Evolutionary conservation across 2,113 vertebrate species (phyloP), one percentile per base, ranked within the genome.

Genomic region (Alligator sinensis): DNA sequence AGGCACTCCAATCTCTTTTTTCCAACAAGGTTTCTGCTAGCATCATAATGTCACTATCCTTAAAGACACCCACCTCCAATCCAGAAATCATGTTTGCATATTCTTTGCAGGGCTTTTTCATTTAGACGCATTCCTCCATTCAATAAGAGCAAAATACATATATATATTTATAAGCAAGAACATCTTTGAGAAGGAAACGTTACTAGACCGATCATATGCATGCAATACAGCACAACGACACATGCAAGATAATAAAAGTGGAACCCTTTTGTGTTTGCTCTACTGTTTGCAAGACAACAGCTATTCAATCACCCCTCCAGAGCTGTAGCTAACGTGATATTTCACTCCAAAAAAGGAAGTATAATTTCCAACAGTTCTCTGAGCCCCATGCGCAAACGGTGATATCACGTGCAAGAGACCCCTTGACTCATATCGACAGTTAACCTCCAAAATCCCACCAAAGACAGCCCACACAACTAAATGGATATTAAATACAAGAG

Each of bases 121-220:
- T 70, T n/a, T 14, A 2, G 24, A 10, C 10, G 19, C 16, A 6
- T 9, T 47, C 18, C 28, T 70, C 34, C 21, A 10, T 21, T 5
- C 66, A 34, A 6, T 70, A 30, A 34, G 12, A 70, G 54, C 54
- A 9, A 47, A 24, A 11, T 0, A 1, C 66, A 19, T 1, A 11
- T 7, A 3, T 9, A 5, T 1, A 9, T 22, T 27, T 25, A 14
- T 11, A 11, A 25, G 27, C 7, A 61, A 54, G 6, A 9, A 4
- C 2, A 1, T 4, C 4, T 47, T 28, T 54, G 58, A 66, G 27
- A 38, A 10, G 18, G 34, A 78, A 60, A n/a, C 12, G 25, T 47
- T 2, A 47, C 0, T 0, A 78, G 28, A 16, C 3, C 25, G 5
- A 15, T 13, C 58, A 38, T 28, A 47, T 6, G 15, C 18, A 18